These are phyloP conservation scores for Amiota minor DNA, from an alignment of 2,888 invertebrate species.

Conservation along the genomic window DNA sequence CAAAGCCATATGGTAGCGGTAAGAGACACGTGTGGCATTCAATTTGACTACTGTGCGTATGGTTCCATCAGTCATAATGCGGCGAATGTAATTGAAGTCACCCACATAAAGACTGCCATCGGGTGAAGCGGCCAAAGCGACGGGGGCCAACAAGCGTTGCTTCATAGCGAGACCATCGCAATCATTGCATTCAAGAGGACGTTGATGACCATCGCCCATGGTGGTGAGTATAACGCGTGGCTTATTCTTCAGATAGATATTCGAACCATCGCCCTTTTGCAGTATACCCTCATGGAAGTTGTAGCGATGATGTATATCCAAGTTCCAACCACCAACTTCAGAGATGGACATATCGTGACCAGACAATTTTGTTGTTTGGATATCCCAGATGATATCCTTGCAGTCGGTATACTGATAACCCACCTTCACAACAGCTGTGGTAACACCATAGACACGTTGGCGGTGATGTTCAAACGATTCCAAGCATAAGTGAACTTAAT, in stretches of 20 bases:
- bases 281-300: conserved; percentile 98
- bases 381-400: conserved; percentile 94
- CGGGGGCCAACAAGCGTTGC: conserved; percentile 90
- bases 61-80: conserved; percentile 88
- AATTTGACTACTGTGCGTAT: conserved; percentile 73
- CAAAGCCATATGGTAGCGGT: conserved; percentile 96
- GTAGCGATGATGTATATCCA: conserved; percentile 97
- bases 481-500: conserved; percentile 98
- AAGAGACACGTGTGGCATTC: conserved; percentile 93
- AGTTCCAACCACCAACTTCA: conserved; percentile 97
- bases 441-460: conserved; percentile 96
- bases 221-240: conserved; percentile 92
- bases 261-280: conserved; percentile 97
- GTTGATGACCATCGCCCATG: conserved; percentile 92
- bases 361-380: conserved; percentile 93
- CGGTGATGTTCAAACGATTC: conserved; percentile 95
- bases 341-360: conserved; percentile 98
- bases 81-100: conserved; percentile 93
- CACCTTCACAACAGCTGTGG: conserved; percentile 94
- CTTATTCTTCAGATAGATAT: conserved; percentile 93
- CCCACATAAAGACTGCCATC: conserved; percentile 96
- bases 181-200: conserved; percentile 87
- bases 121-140: conserved; percentile 91
- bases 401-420: conserved; percentile 97
- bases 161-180: conserved; percentile 86